Base-by-base conservation (phyloP, 2,113 vertebrate species). In the Mesembrinibis cayennensis region DNA sequence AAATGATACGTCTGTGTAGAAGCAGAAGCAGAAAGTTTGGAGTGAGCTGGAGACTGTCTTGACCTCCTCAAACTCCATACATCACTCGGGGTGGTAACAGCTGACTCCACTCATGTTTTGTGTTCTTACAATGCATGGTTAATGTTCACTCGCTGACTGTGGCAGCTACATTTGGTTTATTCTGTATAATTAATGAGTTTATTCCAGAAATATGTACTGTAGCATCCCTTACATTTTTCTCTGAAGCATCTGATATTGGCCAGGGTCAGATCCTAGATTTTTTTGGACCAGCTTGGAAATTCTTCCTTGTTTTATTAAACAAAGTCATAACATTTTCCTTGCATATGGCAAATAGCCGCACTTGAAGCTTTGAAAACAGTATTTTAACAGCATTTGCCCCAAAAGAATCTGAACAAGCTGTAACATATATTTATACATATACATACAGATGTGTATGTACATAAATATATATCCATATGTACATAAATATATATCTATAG, bases 221-320 rank as follows among this genome's bases (percentile, higher is more conserved):
- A 79, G 77, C 80, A 95, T 94, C 81, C 77, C 85, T 93, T 65
- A 82, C 61, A 89, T 96, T 96, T 95, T 97, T 92, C 40, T 96
- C 55, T 96, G 94, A 97, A 94, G 91, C 65, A 84, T 96, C 72
- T 95, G 95, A 93, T 92, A 93, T 25, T 95, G 73, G 73, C 87
- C 95, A 91, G 94, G 73, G 70, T 91, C 49, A 93, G 72, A 87
- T 67, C 49, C 36, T 63, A 63, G 36, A 67, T 27, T 81, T 92
- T 89, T 95, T 90, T 83, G 55, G 88, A 88, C 50, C 40, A 84
- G 67, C 70, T 78, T 91, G 59, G 80, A 92, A 95, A 93, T 89
- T 96, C 67, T 83, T 84, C 52, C 72, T 71, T 81, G 42, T 82
- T 94, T 90, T 78, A 55, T 95, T 95, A 96, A 95, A 95, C 86